A percentile compares a stretch with the other conserved stretches of the same genome.
Conservation (phyloP, 1,140 invertebrate species). For the Nixonia krombeini region DNA sequence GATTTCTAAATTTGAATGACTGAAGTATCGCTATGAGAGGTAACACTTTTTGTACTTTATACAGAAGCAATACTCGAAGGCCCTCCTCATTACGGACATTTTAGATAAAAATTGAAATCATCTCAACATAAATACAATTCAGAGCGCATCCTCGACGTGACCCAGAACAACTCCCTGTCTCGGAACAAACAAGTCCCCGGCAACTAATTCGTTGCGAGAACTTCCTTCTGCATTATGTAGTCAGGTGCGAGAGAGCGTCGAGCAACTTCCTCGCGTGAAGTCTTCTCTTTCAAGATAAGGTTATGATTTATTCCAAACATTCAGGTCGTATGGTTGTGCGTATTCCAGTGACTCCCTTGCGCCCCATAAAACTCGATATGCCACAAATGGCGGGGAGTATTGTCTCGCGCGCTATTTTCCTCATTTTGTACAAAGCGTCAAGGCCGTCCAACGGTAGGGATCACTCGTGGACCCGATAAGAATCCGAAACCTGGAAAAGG, state of each 20-base stretch:
- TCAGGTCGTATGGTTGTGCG: conserved; percentile 43
- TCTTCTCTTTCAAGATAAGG: conserved; percentile 41
- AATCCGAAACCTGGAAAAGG: too few relatives aligned
- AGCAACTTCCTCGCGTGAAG: conserved; percentile 36
- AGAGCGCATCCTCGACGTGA: too few relatives aligned
- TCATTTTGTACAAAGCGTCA: conserved; percentile 41
- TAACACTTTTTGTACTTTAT: too few relatives aligned
- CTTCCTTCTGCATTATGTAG: conserved; percentile 43
- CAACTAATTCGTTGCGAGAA: conserved; percentile 40
- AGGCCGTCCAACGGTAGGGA: too few relatives aligned
- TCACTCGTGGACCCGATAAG: too few relatives aligned
- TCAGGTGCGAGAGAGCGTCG: conserved; percentile 38
- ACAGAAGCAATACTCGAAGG: too few relatives aligned
- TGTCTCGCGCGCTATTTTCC: conserved; percentile 34
- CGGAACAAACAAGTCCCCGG: conserved; percentile 28
- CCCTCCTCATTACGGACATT: too few relatives aligned
- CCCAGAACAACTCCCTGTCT: too few relatives aligned
- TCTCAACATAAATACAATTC: too few relatives aligned
- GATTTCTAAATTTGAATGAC: too few relatives aligned
- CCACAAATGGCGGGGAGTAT: conserved; percentile 35
- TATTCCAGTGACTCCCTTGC: conserved; percentile 46
- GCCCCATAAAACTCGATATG: conserved; percentile 48
- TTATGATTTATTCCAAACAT: conserved; percentile 50
- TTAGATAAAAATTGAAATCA: too few relatives aligned
- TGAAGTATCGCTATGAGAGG: too few relatives aligned